Percentiles rank a stretch among this genome's conserved stretches.
phyloP scores from a whole-genome alignment of 2,888 invertebrate genomes.

The Choreutis nemorana region DNA sequence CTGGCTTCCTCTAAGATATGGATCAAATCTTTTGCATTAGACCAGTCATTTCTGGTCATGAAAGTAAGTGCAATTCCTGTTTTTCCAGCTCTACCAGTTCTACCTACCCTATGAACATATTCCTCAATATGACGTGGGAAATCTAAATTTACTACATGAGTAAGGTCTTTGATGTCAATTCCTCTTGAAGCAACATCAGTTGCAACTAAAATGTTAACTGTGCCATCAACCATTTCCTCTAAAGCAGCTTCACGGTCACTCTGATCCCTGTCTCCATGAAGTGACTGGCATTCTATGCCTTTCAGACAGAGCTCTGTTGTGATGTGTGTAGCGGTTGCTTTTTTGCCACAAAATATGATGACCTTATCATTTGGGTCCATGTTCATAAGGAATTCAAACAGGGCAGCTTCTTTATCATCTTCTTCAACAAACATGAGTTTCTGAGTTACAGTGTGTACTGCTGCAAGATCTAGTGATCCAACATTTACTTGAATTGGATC shows the following conservation, averaged over 20 bases:
- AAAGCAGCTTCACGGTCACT: constrained; percentile 82
- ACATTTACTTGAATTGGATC: constrained; percentile 92
- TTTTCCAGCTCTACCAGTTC: constrained; percentile 92
- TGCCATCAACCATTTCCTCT: constrained; percentile 81
- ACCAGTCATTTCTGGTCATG: constrained; percentile 84
- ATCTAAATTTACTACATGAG: constrained; percentile 92
- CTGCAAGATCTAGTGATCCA: constrained; percentile 87
- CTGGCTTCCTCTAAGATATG: constrained; percentile 86
- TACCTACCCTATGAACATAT: constrained; percentile 94
- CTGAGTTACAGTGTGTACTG: constrained; percentile 88
- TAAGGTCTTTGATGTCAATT: constrained; percentile 88
- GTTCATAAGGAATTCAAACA: constrained; percentile 73
- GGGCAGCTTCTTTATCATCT: constrained; percentile 70
- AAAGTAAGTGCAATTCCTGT: constrained; percentile 85
- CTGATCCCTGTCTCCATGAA: constrained; percentile 91
- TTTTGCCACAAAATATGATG: constrained; percentile 91
- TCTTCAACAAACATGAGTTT: constrained; percentile 78
- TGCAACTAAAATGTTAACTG: constrained; percentile 85
- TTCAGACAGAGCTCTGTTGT: constrained; percentile 78
- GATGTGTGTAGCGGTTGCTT: constrained; percentile 83
- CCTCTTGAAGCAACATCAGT: constrained; percentile 97
- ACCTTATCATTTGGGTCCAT: constrained; percentile 83
- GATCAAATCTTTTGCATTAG: constrained; percentile 81
- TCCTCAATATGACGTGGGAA: constrained; percentile 95
- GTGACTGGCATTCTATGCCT: constrained; percentile 76